phyloP scores from a whole-genome alignment of 2,888 invertebrate species.

The Papilio gigon region DNA sequence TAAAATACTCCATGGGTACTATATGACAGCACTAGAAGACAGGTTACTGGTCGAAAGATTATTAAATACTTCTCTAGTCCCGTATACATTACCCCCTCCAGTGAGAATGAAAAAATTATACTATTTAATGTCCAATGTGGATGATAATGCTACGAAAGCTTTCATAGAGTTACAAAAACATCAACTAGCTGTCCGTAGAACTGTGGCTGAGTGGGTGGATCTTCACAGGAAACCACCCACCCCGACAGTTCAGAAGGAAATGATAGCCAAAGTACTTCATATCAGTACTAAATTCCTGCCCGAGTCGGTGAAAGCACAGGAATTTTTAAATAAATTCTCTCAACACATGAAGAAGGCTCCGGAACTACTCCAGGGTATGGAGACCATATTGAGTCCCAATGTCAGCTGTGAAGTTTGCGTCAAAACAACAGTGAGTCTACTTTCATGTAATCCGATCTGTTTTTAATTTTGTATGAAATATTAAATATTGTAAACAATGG shows the following conservation, averaged over 20 bases:
- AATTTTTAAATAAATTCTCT: conserved; percentile 93
- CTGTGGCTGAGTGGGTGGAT: conserved; percentile 94
- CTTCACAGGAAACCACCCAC: conserved; percentile 88
- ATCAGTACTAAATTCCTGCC: conserved; percentile 91
- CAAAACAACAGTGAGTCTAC: conserved; percentile 88
- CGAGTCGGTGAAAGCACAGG: conserved; percentile 95
- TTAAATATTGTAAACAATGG: no score
- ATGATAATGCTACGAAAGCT: conserved; percentile 95
- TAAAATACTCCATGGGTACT: conserved; percentile 95
- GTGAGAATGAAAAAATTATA: conserved; percentile 97
- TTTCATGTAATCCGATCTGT: neutral
- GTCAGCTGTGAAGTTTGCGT: conserved; percentile 97
- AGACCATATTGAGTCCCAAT: conserved; percentile 92
- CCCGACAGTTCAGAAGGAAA: conserved; percentile 87
- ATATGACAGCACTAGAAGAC: conserved; percentile 94
- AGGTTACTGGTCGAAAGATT: conserved; percentile 95
- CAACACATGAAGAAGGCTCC: conserved; percentile 88
- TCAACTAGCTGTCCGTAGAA: conserved; percentile 91
- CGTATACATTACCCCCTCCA: conserved; percentile 92
- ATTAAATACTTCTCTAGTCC: conserved; percentile 96
- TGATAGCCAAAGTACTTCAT: conserved; percentile 85
- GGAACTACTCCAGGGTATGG: conserved; percentile 88
- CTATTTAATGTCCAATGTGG: conserved; percentile 95
- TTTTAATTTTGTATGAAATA: no score
- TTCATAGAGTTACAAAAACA: conserved; percentile 94